These are phyloP conservation scores for Echiichthys vipera DNA, from an alignment of 2,797 vertebrate species.

Conservation along the genomic window DNA sequence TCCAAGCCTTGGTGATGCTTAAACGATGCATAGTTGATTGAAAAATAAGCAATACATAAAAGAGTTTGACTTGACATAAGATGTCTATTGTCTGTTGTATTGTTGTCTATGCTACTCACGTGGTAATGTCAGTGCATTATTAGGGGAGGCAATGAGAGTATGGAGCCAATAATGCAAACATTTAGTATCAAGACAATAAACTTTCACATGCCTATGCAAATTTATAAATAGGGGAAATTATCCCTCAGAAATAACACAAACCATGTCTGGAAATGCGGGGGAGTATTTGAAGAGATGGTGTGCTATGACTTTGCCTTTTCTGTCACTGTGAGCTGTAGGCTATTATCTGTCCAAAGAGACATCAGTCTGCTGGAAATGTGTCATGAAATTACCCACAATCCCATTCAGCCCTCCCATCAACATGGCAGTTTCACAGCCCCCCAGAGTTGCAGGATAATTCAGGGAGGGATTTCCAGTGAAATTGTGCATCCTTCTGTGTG, in stretches of 20 bases:
- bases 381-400: slow-evolving; percentile 80
- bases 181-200: slow-evolving; percentile 29
- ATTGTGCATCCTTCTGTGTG: slow-evolving; percentile 47
- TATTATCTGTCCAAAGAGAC: slow-evolving; percentile 74
- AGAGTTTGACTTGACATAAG: neutral
- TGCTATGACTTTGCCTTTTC: slow-evolving; percentile 54
- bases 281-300: slow-evolving; percentile 39
- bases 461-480: slow-evolving; percentile 60
- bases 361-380: slow-evolving; percentile 73
- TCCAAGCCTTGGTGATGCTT: neutral
- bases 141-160: slow-evolving; percentile 13
- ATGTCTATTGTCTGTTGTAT: neutral
- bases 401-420: slow-evolving; percentile 68
- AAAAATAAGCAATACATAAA: neutral
- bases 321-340: slow-evolving; percentile 55
- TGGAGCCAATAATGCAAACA: neutral
- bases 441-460: slow-evolving; percentile 66
- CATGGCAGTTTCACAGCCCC: slow-evolving; percentile 67
- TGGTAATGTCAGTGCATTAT: slow-evolving; percentile 1
- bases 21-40: neutral
- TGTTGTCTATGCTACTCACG: slow-evolving; percentile 1
- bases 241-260: slow-evolving; percentile 14
- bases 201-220: slow-evolving; percentile 48
- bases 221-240: slow-evolving; percentile 33
- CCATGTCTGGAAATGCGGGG: slow-evolving; percentile 20